Evolutionary conservation across 1,140 invertebrate genomes (phyloP).

Genomic region (Anoplolepis gracilipes): DNA sequence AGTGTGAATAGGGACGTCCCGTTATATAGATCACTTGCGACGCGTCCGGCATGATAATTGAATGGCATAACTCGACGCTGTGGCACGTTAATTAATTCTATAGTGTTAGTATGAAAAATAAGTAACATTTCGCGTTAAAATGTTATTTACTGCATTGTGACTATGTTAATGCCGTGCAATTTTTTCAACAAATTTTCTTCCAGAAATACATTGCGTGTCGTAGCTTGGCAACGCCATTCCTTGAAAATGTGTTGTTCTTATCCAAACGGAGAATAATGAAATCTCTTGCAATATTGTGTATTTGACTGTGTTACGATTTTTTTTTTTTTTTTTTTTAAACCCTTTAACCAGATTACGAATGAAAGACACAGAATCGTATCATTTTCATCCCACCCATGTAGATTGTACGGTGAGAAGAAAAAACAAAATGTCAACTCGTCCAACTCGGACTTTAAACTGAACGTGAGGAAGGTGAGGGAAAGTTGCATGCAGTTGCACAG

Average conservation of each 20-base stretch:
- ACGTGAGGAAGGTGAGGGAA: conserved; percentile 44
- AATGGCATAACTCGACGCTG: conserved; percentile 60
- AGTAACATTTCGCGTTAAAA: not conserved
- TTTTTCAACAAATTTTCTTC: not conserved
- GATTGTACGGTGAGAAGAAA: not conserved
- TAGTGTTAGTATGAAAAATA: conserved; percentile 39
- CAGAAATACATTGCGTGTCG: conserved; percentile 1
- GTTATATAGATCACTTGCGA: conserved; percentile 55
- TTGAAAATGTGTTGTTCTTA: not conserved
- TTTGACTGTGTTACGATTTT: not conserved
- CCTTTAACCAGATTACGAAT: not conserved
- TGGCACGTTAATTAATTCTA: conserved; percentile 64
- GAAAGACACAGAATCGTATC: not conserved
- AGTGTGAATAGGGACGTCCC: conserved; percentile 46
- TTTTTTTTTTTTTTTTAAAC: not conserved
- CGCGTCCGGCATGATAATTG: conserved; percentile 67
- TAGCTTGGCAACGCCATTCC: not conserved
- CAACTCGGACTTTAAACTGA: conserved; percentile 54
- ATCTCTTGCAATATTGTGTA: not conserved
- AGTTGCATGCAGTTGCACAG: conserved; percentile 68
- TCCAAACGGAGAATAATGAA: not conserved
- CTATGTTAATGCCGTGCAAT: not conserved
- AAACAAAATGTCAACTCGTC: conserved; percentile 23
- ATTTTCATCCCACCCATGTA: not conserved
- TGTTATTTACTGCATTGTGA: not conserved